phyloP scores from a whole-genome alignment of 2,797 vertebrate species.

The Gobio occitaniae region DNA sequence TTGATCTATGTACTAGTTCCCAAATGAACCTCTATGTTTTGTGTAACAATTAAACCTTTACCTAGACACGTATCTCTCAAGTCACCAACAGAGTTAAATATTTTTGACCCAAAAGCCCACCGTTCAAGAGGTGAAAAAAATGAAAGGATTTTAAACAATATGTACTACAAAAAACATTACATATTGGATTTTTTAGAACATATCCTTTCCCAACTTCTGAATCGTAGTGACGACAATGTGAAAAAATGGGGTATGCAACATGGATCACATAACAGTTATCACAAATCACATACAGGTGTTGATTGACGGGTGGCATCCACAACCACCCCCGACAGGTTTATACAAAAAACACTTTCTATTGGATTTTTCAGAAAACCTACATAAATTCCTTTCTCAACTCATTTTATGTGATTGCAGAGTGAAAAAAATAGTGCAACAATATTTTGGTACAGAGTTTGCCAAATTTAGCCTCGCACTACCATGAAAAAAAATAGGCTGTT shows the following conservation, averaged over 20 bases:
- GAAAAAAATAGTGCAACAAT: background rate
- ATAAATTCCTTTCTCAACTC: background rate
- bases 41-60: slow-evolving; percentile 86
- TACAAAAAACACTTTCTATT: background rate
- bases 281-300: slow-evolving; percentile 12
- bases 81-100: slow-evolving; percentile 22
- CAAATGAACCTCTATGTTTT: slow-evolving; percentile 83
- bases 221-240: background rate
- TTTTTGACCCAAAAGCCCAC: slow-evolving; percentile 12
- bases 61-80: slow-evolving; percentile 64
- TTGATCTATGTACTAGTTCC: slow-evolving; percentile 87
- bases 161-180: background rate
- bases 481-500: background rate
- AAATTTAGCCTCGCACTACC: background rate
- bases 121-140: slow-evolving; percentile 1
- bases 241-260: slow-evolving; percentile 4
- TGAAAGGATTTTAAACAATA: background rate
- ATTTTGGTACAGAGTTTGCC: background rate
- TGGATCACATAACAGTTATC: background rate
- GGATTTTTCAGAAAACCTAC: background rate
- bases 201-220: background rate
- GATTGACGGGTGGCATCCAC: background rate
- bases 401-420: background rate
- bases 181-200: background rate
- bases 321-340: background rate